Evolutionary conservation across 2,888 invertebrate genomes (phyloP), one percentile per base, ranked within the genome.

Genomic region (Catocala nupta): DNA sequence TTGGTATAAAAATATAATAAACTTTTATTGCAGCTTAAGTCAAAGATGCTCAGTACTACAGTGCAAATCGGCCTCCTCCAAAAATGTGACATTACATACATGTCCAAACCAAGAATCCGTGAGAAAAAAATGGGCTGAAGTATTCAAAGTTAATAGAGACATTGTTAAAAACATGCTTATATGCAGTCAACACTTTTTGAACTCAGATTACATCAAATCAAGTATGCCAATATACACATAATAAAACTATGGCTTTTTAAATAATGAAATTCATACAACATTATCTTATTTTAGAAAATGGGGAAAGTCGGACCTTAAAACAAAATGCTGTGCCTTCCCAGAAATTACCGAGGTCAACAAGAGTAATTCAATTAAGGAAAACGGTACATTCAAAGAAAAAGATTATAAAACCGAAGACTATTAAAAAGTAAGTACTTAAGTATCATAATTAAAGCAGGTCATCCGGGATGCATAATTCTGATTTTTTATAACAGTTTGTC

Each of bases 61-160:
- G 33, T 76, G 76, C 51, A 74, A 72, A 11, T 11, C 56, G n/a
- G 68, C 60, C 58, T 56, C 70, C 5, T 44, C 58, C 0, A 70
- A 64, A 55, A 68, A 68, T 43, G 56, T 74, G 7, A 68, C 72
- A 6, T 51, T 76, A 9, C 72, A 76, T 49, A 59, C 62, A 10
- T 76, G 76, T 25, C 76, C 76, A 10, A 76, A 68, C 47, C 72
- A 65, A 3, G 65, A 72, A 51, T 63, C 70, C 47, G 63, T 76
- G 5, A 53, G 63, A 63, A 74, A 68, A 11, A 74, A 76, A 65
- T 76, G 76, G 76, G 70, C 72, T 0, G 74, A 76, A 45, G 72
- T 74, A 45, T 70, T 76, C 0, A 63, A 61, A 56, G 66, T 76
- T 43, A 67, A 68, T 39, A 63, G 55, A 33, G 73, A 73, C 44